phyloP scores from a whole-genome alignment of 2,797 vertebrate species.

The Lagodon rhomboides region DNA sequence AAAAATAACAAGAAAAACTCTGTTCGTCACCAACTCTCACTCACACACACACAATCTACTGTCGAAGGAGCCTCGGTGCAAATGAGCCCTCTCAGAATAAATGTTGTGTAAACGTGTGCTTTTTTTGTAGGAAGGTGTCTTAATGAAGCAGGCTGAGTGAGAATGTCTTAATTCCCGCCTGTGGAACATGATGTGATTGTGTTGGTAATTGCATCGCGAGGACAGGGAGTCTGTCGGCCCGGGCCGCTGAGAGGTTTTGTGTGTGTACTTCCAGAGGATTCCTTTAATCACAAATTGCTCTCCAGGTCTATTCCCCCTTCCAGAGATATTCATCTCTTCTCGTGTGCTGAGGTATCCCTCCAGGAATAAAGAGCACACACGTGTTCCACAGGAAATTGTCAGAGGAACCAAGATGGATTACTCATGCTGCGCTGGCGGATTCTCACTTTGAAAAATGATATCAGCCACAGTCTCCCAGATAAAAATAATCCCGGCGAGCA shows the following conservation, averaged over 20 bases:
- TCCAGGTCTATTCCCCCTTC: conserved; percentile 81
- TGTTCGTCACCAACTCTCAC: background rate
- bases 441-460: conserved; percentile 89
- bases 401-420: conserved; percentile 88
- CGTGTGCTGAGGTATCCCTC: conserved; percentile 80
- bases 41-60: conserved; percentile 7
- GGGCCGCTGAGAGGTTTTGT: conserved; percentile 74
- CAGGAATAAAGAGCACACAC: conserved; percentile 86
- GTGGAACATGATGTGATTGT: conserved; percentile 69
- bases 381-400: conserved; percentile 84
- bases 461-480: conserved; percentile 82
- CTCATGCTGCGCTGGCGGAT: conserved; percentile 84
- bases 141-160: conserved; percentile 75
- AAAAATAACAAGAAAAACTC: conserved; percentile 25
- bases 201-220: conserved; percentile 77
- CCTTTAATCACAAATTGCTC: conserved; percentile 88
- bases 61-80: conserved; percentile 30
- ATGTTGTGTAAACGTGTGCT: conserved; percentile 49
- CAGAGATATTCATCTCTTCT: conserved; percentile 87
- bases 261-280: conserved; percentile 83
- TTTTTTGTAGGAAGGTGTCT: conserved; percentile 68
- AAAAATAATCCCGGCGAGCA: conserved; percentile 84
- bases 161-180: conserved; percentile 69
- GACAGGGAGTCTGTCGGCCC: conserved; percentile 72
- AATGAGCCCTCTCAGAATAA: conserved; percentile 55